Base-by-base conservation (phyloP, 2,888 invertebrate genomes). In the Plebejus melissa region DNA sequence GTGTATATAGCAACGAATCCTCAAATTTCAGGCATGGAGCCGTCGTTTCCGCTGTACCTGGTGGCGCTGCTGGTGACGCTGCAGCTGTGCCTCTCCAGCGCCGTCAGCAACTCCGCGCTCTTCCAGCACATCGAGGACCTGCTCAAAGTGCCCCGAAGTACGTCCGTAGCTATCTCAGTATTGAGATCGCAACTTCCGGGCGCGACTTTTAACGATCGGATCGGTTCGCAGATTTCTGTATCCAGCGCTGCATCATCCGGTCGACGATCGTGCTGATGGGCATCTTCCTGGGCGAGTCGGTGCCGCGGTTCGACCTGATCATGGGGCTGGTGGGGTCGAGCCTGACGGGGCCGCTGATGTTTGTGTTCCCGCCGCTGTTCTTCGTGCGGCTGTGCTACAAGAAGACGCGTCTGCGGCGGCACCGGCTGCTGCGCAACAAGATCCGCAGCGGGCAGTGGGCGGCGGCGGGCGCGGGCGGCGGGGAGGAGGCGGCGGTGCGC, bases 261-360 rank as follows among this genome's bases (percentile, higher is more conserved):
- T 96, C 97, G 1, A 86, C 94, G 0, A 90, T 98, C 16, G 94
- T 97, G 13, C 93, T 95, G 0, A 79, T 96, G 2, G 96, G 96
- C 0, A 95, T 98, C 6, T 94, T 97, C 50, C 90, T 98, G 2
- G 97, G 97, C 0, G 97, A 97, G 87, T 94, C 96, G 0, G 96
- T 98, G 0, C 98, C 98, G 0, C 94, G 96, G 79, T 98, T 98
- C 84, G 98, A 98, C 82, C 92, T 97, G 32, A 96, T 98, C 13
- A 96, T 98, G 96, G 96, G 97, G 1, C 90, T 98, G 0, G 95
- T 98, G 11, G 98, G 98, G 0, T 98, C 97, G 4, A 96, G 97
- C 0, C 93, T 98, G 4, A 96, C 96, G 0, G 97, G 97, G 0
- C 97, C 98, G 0, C 88, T 98, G 13, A 96, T 98, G 82, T 98